Base-by-base conservation (phyloP, 30 jellyfish, hydroid and myxozoan species). In the Aurelia sp. region DNA sequence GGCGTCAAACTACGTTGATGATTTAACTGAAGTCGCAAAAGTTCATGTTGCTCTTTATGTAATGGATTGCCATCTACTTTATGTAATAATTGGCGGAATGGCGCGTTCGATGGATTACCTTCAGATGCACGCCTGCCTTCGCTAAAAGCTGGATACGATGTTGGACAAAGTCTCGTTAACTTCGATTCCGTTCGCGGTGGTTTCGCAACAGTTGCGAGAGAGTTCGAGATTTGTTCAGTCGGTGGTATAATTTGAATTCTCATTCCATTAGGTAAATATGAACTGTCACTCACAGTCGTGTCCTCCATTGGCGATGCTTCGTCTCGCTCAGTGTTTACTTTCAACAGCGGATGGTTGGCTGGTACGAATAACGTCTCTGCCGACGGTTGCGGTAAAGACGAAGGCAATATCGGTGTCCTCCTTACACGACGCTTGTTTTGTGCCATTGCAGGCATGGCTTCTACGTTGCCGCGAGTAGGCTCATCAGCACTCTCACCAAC, bases 81-180 rank as follows among this genome's bases (percentile, higher is more conserved):
- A 44, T 85, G 96, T 66, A 94, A 73, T 47, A 94, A 78, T 37
- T 94, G 99, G 37, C 90, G 84, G 73, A 94, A 94, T 31, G 99
- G 97, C 10, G 99, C 99, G 60, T 94, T 94, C 21, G 92, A 76
- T 4, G 97, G 86, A 57, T 89, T 89, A 53, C 99, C 99, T 63
- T 94, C 99, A 16, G 99, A 94, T 9, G 99, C 99, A 37, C 99
- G 91, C 37, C 99, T 59, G 11, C 99, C 99, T 58, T 88, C 97
- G 60, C 71, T 94, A 59, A 94, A 94, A 12, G 96, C 99, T 4
- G 92, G 92, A 50, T 80, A 81, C 7, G 80, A 33, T 10, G 51
- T 67, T n/a, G 96, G 96, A 21, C 87, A 78, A 64, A 86, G 86
- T 61, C 97, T 47, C 44, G 44, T 60, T 12, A 71, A 41, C 17